A percentile compares a stretch with the other conserved stretches of the same genome.
Conservation (phyloP, 1,140 invertebrate genomes). For the Leptopilina boulardi region DNA sequence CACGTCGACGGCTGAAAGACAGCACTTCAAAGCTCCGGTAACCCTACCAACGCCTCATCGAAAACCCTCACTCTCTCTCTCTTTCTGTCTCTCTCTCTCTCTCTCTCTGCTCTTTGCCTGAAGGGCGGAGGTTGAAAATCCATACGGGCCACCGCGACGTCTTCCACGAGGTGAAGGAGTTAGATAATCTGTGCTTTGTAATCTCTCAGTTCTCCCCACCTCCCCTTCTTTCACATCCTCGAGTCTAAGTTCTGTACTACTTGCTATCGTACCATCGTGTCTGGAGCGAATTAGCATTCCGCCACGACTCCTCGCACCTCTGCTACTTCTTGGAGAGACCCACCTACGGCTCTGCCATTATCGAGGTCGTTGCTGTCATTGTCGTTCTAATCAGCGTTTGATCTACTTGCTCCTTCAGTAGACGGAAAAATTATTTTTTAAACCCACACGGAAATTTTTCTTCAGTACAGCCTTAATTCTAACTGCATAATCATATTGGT, state of each 20-base stretch:
- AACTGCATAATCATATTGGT: too few relatives aligned
- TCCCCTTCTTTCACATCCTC: slow-evolving; percentile 30
- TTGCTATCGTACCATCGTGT: slow-evolving; percentile 47
- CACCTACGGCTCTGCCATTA: slow-evolving; percentile 51
- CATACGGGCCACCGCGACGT: slow-evolving; percentile 56
- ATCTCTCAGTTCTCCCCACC: slow-evolving; percentile 57
- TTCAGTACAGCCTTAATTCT: too few relatives aligned
- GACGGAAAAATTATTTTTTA: slow-evolving; percentile 11
- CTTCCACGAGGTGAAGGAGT: slow-evolving; percentile 62
- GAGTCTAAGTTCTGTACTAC: slow-evolving; percentile 31
- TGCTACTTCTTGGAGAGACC: slow-evolving; percentile 43
- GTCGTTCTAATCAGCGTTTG: slow-evolving; percentile 55
- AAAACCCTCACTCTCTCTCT: slow-evolving; percentile 38
- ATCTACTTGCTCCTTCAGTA: slow-evolving; percentile 38
- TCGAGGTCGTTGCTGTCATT: slow-evolving; percentile 64
- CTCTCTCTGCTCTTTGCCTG: slow-evolving; percentile 47
- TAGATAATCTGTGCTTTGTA: slow-evolving; percentile 71
- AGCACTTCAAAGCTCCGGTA: slow-evolving; percentile 69
- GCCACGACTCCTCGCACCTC: slow-evolving; percentile 50
- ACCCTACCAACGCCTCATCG: slow-evolving; percentile 48
- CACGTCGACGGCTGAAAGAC: slow-evolving; percentile 71
- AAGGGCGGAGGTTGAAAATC: slow-evolving; percentile 66
- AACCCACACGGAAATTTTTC: background rate
- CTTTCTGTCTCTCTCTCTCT: slow-evolving; percentile 37
- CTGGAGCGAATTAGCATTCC: slow-evolving; percentile 65